Evolutionary conservation across 2,888 invertebrate genomes (phyloP).

Genomic region (Cetonia aurata): DNA sequence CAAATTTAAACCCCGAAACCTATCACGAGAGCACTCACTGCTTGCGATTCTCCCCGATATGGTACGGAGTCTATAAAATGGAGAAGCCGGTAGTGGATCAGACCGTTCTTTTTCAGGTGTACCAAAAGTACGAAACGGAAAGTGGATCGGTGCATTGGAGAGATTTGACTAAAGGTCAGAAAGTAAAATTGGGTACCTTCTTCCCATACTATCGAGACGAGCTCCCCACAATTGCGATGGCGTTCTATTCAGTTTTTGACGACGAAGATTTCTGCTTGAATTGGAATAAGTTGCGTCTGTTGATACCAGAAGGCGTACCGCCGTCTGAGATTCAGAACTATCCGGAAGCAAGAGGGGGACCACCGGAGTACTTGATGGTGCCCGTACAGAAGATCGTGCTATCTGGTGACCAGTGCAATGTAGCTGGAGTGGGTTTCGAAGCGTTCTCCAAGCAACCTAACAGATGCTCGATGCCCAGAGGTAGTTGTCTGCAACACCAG

Average conservation of each 20-base stretch:
- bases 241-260: constrained; percentile 51
- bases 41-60: constrained; percentile 68
- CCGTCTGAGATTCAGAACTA: constrained; percentile 52
- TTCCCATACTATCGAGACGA: constrained; percentile 53
- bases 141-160: constrained; percentile 72
- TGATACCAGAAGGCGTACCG: constrained; percentile 62
- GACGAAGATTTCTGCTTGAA: constrained; percentile 57
- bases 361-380: constrained; percentile 67
- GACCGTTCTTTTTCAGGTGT: constrained; percentile 63
- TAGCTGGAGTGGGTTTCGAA: constrained; percentile 68
- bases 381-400: constrained; percentile 62
- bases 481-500: constrained; percentile 68
- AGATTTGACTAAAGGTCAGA: constrained; percentile 70
- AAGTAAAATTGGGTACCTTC: constrained; percentile 66
- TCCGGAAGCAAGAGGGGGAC: constrained; percentile 62
- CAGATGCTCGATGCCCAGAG: constrained; percentile 63
- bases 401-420: constrained; percentile 67
- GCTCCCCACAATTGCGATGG: constrained; percentile 58
- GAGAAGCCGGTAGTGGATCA: constrained; percentile 70
- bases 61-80: constrained; percentile 70
- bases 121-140: constrained; percentile 69
- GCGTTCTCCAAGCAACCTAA: constrained; percentile 68
- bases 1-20: constrained; percentile 62
- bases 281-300: constrained; percentile 58
- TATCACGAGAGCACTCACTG: constrained; percentile 70